These are phyloP conservation scores for Palythoa caribaeorum DNA, from an alignment of 92 coral and sea anemone genomes.

Conservation along the genomic window DNA sequence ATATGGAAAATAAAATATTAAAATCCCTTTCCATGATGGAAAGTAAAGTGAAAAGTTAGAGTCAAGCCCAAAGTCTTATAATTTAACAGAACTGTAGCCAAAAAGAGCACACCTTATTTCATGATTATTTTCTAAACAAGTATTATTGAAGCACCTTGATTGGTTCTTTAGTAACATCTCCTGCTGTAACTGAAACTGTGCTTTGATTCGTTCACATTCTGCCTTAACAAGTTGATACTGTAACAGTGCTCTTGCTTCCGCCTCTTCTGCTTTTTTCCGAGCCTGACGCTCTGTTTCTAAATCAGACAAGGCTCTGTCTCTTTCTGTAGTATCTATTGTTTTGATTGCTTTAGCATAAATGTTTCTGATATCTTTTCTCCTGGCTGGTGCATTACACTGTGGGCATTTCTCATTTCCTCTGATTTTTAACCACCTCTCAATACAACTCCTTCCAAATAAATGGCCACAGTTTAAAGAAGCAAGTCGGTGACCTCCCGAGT, in stretches of 20 bases:
- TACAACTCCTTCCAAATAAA: constrained; percentile 95
- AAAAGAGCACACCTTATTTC: too few relatives aligned
- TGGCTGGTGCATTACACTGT: constrained; percentile 96
- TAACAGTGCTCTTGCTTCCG: constrained; percentile 88
- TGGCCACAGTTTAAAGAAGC: constrained; percentile 93
- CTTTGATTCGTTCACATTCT: constrained; percentile 83
- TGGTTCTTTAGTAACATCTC: constrained; percentile 65
- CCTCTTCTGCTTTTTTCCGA: constrained; percentile 84
- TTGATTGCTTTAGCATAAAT: constrained; percentile 92
- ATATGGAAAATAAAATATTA: too few relatives aligned
- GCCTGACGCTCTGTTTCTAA: constrained; percentile 80
- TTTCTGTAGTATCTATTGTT: constrained; percentile 89
- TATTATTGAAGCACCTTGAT: constrained; percentile 56
- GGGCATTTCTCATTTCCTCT: constrained; percentile 92
- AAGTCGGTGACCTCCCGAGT: constrained; percentile 89
- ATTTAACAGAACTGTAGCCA: too few relatives aligned
- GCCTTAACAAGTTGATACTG: constrained; percentile 84
- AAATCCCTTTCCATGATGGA: too few relatives aligned
- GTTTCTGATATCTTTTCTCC: constrained; percentile 76
- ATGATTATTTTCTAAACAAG: too few relatives aligned
- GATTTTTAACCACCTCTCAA: constrained; percentile 90
- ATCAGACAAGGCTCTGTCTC: constrained; percentile 85
- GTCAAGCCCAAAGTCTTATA: too few relatives aligned
- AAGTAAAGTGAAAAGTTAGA: too few relatives aligned
- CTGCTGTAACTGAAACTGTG: constrained; percentile 76